Evolutionary conservation across 2,797 vertebrate genomes (phyloP).

Genomic region (Chloroceryle amazona): DNA sequence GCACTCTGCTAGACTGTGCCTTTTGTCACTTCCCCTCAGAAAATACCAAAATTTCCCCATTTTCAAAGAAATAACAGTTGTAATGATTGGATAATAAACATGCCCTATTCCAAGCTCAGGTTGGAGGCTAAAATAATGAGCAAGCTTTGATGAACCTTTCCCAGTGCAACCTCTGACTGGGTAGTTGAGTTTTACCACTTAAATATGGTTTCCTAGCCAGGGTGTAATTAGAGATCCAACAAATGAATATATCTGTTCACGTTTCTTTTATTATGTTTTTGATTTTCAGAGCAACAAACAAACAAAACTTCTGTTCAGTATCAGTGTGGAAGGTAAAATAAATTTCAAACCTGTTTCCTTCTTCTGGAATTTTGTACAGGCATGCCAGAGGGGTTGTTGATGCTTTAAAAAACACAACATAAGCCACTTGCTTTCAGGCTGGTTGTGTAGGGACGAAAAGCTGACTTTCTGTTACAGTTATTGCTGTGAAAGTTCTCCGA

Average conservation of each 20-base stretch:
- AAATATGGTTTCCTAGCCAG: constrained; percentile 30
- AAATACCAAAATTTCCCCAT: background rate
- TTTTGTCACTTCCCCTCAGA: background rate
- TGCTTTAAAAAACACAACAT: background rate
- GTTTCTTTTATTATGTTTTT: background rate
- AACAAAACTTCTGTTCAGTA: background rate
- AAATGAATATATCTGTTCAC: background rate
- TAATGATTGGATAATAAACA: background rate
- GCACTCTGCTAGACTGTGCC: background rate
- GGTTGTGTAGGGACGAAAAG: background rate
- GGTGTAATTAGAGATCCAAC: background rate
- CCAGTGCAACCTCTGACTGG: background rate
- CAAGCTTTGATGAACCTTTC: background rate
- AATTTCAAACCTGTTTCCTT: background rate
- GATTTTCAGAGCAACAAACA: constrained; percentile 33
- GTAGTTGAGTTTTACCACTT: background rate
- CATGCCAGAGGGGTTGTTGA: background rate
- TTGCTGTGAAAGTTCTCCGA: background rate
- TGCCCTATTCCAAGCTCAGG: background rate
- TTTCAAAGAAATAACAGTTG: background rate
- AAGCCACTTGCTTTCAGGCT: background rate
- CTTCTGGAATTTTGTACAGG: background rate
- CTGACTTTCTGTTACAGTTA: background rate
- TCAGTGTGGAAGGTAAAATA: constrained; percentile 33
- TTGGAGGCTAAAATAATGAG: background rate